Percentiles rank a stretch among this genome's conserved stretches.
phyloP scores from a whole-genome alignment of 53 echinoderm and acorn worm genomes.

The Antedon mediterranea region DNA sequence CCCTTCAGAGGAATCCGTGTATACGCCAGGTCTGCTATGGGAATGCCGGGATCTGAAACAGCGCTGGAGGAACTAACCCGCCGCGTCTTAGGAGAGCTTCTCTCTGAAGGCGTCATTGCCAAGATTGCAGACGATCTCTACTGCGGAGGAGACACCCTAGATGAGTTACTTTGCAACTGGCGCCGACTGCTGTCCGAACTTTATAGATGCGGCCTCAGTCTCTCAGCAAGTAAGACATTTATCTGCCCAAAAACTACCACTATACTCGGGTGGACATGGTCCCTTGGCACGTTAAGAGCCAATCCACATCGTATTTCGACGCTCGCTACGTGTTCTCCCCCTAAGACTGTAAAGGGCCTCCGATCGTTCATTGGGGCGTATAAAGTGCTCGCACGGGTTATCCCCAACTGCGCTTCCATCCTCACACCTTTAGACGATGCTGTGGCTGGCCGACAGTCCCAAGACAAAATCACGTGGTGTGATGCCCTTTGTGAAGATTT shows the following conservation, averaged over 20 bases:
- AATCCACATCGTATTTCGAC: slow-evolving; percentile 2
- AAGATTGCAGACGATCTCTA: slow-evolving; percentile 62
- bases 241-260: too few relatives aligned
- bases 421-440: not conserved
- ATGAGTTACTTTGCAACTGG: slow-evolving; percentile 32
- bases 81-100: slow-evolving; percentile 2
- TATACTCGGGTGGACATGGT: slow-evolving; percentile 8
- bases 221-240: too few relatives aligned
- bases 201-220: slow-evolving; percentile 5
- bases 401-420: not conserved
- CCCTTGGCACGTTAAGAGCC: not conserved
- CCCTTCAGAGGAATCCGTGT: slow-evolving; percentile 21
- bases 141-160: slow-evolving; percentile 30
- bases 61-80: slow-evolving; percentile 43
- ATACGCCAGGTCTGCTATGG: slow-evolving; percentile 25
- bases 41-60: slow-evolving; percentile 42
- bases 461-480: not conserved
- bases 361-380: slow-evolving; percentile 1
- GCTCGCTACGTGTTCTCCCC: not conserved
- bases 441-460: not conserved
- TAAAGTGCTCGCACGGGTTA: slow-evolving; percentile 6
- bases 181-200: slow-evolving; percentile 13
- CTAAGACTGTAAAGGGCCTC: not conserved
- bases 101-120: slow-evolving; percentile 1
- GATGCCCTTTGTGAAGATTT: slow-evolving; percentile 3